Evolutionary conservation across 1,140 invertebrate species (phyloP), one percentile per base, ranked within the genome.

Genomic region (Saccostrea echinata): DNA sequence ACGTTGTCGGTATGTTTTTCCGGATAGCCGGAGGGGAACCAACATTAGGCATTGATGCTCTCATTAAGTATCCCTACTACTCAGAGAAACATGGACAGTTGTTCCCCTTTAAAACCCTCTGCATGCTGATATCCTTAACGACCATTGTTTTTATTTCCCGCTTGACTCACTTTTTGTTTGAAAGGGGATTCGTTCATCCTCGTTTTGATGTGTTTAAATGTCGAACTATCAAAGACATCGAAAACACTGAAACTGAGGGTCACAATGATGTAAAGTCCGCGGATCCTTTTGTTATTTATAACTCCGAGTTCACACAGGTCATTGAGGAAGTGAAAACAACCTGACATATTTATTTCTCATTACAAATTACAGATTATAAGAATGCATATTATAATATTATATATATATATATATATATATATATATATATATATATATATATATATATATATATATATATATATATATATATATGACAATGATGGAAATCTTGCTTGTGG

Each of bases 11-110:
- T 0, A 96, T 99, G 55, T 90, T 98, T 43, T 97, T 99, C 33
- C 96, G 99, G 2, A 94, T 99, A n/a, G 95, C 96, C 6, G 98
- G 98, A 1, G 98, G 99, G 0, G 99, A 99, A 94, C 96, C 97
- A 11, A 94, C 98, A 88, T 95, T 99, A 88, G 96, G 97, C 3
- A 95, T 99, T 43, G 96, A 97, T 0, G 96, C 98, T 0, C 92
- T 98, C 18, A 98, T 99, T 81, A 96, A 97, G 91, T 99, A 97
- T 95, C 98, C 98, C 0, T 97, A 97, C 27, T 99, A 97, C 95
- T 97, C 98, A 91, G 96, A 96, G 18, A 96, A 96, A 64, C 96
- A 95, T 0, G 89, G 95, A 16, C 98, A 99, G 94, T 95, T 94
- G 76, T 96, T 96, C 88, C 96, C 96, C 8, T 96, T 94, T 90